Evolutionary conservation across 2,113 vertebrate species (phyloP).

Genomic region (Mesitornis unicolor): DNA sequence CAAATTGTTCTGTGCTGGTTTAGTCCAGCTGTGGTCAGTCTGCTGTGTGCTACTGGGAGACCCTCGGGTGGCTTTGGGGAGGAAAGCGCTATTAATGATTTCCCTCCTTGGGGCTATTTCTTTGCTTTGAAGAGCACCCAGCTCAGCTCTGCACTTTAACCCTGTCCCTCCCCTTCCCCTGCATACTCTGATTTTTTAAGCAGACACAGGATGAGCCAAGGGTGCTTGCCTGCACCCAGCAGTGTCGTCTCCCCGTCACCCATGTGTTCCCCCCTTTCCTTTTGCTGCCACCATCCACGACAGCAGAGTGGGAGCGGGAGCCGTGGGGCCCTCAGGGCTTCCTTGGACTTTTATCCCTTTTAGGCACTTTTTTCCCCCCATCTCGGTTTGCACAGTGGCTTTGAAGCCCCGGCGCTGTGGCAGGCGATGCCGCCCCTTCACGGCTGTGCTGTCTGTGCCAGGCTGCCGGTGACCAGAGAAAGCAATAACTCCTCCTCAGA

Average conservation of each 20-base stretch:
- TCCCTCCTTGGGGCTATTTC: neutral
- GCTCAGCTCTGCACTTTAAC: conserved; percentile 45
- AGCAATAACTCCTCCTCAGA: conserved; percentile 52
- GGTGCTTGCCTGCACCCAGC: neutral
- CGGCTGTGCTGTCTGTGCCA: neutral
- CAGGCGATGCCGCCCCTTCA: rapidly evolving
- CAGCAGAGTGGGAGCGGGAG: rapidly evolving
- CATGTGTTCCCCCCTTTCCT: rapidly evolving
- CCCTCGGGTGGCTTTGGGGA: neutral
- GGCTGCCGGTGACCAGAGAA: neutral
- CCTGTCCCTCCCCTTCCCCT: neutral
- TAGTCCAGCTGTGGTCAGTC: neutral
- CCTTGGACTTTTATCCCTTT: neutral
- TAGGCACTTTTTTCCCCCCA: neutral
- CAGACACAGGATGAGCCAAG: neutral
- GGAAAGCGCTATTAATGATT: neutral
- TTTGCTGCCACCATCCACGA: neutral
- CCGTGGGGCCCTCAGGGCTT: neutral
- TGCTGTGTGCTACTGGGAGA: neutral
- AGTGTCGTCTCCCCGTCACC: neutral
- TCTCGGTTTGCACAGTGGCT: neutral
- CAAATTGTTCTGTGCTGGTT: neutral
- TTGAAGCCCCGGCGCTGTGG: neutral
- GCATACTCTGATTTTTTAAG: neutral
- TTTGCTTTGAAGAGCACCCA: neutral